Evolutionary conservation across 2,113 vertebrate genomes (phyloP).

Genomic region (Apistogramma diplotaenia): DNA sequence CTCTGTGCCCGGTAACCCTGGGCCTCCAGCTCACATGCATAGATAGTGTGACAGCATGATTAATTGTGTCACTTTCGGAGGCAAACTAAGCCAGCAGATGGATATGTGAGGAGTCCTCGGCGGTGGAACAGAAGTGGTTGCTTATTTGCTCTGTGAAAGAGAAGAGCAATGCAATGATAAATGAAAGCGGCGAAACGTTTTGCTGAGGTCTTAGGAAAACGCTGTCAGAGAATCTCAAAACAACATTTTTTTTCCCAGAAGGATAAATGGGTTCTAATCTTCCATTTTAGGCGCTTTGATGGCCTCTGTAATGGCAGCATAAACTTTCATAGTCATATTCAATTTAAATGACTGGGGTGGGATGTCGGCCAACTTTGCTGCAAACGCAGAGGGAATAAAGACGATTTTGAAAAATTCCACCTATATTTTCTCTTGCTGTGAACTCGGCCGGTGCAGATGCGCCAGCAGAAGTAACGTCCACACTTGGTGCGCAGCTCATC

Average conservation of each 20-base stretch:
- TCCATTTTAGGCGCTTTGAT: slow-evolving; percentile 35
- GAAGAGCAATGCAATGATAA: slow-evolving; percentile 52
- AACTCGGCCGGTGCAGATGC: slow-evolving; percentile 41
- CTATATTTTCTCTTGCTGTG: slow-evolving; percentile 31
- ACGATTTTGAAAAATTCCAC: slow-evolving; percentile 13
- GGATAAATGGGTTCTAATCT: slow-evolving; percentile 50
- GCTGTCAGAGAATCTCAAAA: slow-evolving; percentile 37
- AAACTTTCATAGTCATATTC: slow-evolving; percentile 46
- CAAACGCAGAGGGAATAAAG: slow-evolving; percentile 21
- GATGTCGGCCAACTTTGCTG: not conserved
- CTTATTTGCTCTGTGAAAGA: slow-evolving; percentile 38
- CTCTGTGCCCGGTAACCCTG: slow-evolving; percentile 20
- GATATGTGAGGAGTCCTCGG: slow-evolving; percentile 43
- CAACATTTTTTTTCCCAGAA: slow-evolving; percentile 44
- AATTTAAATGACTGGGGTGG: slow-evolving; percentile 23
- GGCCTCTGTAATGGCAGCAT: slow-evolving; percentile 38
- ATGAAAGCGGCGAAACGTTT: slow-evolving; percentile 54
- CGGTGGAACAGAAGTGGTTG: slow-evolving; percentile 29
- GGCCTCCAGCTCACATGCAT: slow-evolving; percentile 44
- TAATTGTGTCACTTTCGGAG: slow-evolving; percentile 52
- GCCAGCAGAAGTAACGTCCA: slow-evolving; percentile 32
- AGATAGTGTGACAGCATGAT: slow-evolving; percentile 65
- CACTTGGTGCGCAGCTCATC: slow-evolving; percentile 25
- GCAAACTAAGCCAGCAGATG: slow-evolving; percentile 43
- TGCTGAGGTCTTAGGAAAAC: slow-evolving; percentile 49